These are phyloP conservation scores for Corythoichthys haematopterus DNA, from an alignment of 2,113 vertebrate genomes.

Conservation along the genomic window DNA sequence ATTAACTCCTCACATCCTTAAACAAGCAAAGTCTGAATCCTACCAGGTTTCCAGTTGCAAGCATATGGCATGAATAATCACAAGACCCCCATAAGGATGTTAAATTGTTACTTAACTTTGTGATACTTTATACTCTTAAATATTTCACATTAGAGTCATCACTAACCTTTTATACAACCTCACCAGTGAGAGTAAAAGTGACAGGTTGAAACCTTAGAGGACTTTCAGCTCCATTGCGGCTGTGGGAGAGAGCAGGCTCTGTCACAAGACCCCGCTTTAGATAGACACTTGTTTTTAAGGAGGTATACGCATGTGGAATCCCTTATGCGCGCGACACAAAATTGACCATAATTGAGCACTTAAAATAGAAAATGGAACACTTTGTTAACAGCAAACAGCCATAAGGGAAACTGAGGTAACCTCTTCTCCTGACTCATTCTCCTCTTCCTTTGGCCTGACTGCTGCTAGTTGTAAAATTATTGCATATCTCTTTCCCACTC, in stretches of 20 bases:
- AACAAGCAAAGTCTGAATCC: not conserved
- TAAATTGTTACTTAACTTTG: not conserved
- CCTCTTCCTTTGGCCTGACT: not conserved
- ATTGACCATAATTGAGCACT: conserved; percentile 50
- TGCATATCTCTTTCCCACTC: not conserved
- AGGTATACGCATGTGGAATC: conserved; percentile 51
- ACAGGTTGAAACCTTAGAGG: conserved; percentile 40
- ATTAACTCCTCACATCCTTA: not conserved
- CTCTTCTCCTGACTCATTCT: conserved; percentile 13
- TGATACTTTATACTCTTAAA: conserved; percentile 16
- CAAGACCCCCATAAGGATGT: not conserved
- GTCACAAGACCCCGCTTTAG: conserved; percentile 35
- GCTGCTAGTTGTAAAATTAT: conserved; percentile 1
- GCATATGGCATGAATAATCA: not conserved
- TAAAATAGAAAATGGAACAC: conserved; percentile 41
- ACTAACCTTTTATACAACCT: conserved; percentile 28
- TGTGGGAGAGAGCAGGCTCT: conserved; percentile 32
- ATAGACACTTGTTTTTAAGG: conserved; percentile 32
- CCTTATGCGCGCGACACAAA: conserved; percentile 26
- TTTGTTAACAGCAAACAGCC: conserved; percentile 29
- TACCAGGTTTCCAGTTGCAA: not conserved
- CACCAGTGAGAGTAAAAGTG: conserved; percentile 23
- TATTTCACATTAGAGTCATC: conserved; percentile 11
- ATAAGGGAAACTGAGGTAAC: conserved; percentile 19
- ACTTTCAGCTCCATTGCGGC: conserved; percentile 39